Base-by-base conservation (phyloP, 2,113 vertebrate species). In the Delphinus delphis region DNA sequence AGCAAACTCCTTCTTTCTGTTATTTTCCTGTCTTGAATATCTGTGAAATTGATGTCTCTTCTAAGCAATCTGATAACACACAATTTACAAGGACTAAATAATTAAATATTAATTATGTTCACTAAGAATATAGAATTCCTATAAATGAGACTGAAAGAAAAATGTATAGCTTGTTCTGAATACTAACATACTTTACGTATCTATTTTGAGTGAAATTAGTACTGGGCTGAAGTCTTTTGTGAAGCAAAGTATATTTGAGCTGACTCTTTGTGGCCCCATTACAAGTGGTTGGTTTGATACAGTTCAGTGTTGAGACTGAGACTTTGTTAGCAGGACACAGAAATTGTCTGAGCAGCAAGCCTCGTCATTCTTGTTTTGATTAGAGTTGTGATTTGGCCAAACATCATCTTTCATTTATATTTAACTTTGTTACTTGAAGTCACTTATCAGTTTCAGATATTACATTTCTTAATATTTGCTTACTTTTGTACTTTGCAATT, bases 81-180 rank as follows among this genome's bases (percentile, higher is more conserved):
- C 31, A 31, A 73, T 47, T 90, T 6, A 85, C 6, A 63, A 74
- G 38, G 68, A 90, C 50, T 89, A 12, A 70, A 76, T 76, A 90
- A 17, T 90, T 68, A 44, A 68, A 53, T 70, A 76, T 55, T 90
- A 92, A 25, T 1, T 15, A 41, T 65, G 20, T 94, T 86, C 38
- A 80, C 53, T 77, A 82, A 53, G 44, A 62, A 81, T n/a, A 60
- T 15, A 93, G 62, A 73, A 73, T 92, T 87, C 9, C 58, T 65
- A 71, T 44, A 71, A 70, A 33, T 47, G 36, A 96, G n/a, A 83
- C 41, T 79, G 44, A 84, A 17, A 88, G 33, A 83, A 38, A 88
- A 92, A 73, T 88, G 55, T 60, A 41, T 41, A 84, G 70, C 50
- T 82, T 92, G 47, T 87, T 88, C 38, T 91, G 82, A 88, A 62